These are phyloP conservation scores for Lacerta bilineata DNA, from an alignment of 2,797 vertebrate species.

Conservation along the genomic window DNA sequence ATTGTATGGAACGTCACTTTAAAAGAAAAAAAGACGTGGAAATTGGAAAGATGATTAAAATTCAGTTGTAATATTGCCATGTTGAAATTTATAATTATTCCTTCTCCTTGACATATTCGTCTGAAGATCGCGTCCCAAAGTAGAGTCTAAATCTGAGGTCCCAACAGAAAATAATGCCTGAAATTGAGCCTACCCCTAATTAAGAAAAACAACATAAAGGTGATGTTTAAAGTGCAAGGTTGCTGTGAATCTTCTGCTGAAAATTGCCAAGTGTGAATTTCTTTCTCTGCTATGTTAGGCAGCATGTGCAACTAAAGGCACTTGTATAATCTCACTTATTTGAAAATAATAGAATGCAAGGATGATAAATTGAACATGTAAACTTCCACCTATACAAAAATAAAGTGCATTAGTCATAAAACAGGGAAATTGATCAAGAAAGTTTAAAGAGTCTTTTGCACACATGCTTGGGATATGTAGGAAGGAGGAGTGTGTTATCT, in stretches of 20 bases:
- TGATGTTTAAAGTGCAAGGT: neutral
- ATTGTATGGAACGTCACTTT: neutral
- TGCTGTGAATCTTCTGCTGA: neutral
- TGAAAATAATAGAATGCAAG: neutral
- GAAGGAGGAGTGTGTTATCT: neutral
- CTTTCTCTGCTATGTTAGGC: neutral
- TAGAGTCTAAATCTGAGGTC: neutral
- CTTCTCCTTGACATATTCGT: neutral
- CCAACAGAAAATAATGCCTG: neutral
- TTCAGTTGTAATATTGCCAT: neutral
- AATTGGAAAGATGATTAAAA: neutral
- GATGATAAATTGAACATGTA: neutral
- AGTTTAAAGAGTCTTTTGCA: neutral
- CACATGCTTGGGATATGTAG: neutral
- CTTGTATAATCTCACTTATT: neutral
- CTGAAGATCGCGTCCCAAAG: neutral
- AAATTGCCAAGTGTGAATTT: neutral
- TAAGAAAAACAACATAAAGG: neutral
- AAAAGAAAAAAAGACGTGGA: too few relatives aligned
- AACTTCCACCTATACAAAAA: neutral
- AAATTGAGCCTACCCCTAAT: neutral
- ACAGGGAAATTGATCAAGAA: neutral
- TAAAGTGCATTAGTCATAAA: neutral
- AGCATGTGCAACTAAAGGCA: neutral
- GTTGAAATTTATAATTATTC: neutral